A percentile compares a stretch with the other conserved stretches of the same genome.
Evolutionary conservation across 2,888 invertebrate genomes (phyloP).

Genomic region (Archips xylosteana): DNA sequence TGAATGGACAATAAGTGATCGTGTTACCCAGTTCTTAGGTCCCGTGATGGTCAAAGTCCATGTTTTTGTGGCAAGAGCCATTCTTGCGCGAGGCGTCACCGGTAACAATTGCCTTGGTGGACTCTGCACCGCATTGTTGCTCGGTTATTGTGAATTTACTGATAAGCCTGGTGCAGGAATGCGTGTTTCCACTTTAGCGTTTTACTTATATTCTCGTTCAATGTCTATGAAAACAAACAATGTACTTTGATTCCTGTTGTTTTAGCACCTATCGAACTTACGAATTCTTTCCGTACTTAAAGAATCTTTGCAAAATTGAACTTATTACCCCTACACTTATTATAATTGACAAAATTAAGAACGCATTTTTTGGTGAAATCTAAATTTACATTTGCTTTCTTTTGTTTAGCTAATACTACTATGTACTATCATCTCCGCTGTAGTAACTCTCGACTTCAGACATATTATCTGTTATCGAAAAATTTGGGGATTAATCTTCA

Average conservation of each 20-base stretch:
- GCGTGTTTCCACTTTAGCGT: slow-evolving; percentile 19
- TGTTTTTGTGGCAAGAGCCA: slow-evolving; percentile 45
- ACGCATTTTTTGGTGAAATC: no score
- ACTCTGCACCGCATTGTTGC: slow-evolving; percentile 68
- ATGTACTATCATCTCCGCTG: background rate
- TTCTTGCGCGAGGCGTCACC: slow-evolving; percentile 39
- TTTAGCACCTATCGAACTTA: background rate
- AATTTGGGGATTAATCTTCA: background rate
- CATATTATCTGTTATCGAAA: background rate
- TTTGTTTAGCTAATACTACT: background rate
- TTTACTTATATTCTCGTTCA: background rate
- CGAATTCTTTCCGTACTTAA: no score
- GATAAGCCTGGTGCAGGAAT: slow-evolving; percentile 35
- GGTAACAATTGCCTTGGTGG: slow-evolving; percentile 62
- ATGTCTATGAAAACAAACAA: background rate
- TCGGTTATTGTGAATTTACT: slow-evolving; percentile 47
- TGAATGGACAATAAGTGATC: slow-evolving; percentile 12
- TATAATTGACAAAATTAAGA: no score
- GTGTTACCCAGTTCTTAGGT: slow-evolving; percentile 11
- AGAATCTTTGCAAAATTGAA: no score
- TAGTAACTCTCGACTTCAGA: background rate
- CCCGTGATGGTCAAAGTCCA: slow-evolving; percentile 46
- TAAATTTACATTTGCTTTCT: background rate
- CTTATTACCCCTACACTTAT: no score
- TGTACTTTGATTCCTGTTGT: background rate